Evolutionary conservation across 2,113 vertebrate genomes (phyloP), one percentile per base, ranked within the genome.

Genomic region (Agapornis roseicollis): DNA sequence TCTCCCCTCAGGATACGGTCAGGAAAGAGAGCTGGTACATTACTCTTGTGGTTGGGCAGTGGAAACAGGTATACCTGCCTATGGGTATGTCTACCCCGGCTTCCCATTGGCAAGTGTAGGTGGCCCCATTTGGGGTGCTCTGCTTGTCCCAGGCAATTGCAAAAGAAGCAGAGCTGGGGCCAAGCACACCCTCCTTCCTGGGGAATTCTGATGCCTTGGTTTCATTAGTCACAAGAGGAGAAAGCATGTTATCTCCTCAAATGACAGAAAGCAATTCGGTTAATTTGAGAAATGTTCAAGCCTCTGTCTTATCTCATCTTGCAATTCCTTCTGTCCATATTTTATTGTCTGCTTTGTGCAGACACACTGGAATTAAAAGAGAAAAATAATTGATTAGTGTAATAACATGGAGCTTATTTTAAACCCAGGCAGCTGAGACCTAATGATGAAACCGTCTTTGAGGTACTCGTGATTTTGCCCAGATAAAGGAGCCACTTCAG

Each of bases 61-160:
- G 33, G 18, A 77, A 92, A 52, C 0, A 1, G 13, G 8, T 33
- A 2, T 42, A 8, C 19, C 29, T 76, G 27, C 15, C 24, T 39
- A 2, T 28, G 35, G 27, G 4, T 41, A 41, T 25, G 15, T 44
- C n/a, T 76, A n/a, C 25, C 27, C 24, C 37, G 28, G 4, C 24
- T 81, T 11, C 19, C 23, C 28, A 41, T 4, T 1, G 0, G 4
- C 0, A 1, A 55, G 6, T 4, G 0, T 9, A 72, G 33, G 9
- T 47, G 6, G 27, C 4, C 16, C 6, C 0, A 0, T 39, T 23
- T 84, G 44, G 23, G 7, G 17, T 7, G 4, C 35, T 73, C 10
- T 72, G 16, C 39, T 60, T 1, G 0, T 64, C 23, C 42, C 47
- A 60, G 39, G 15, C 13, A 50, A 46, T 11, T 58, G 42, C n/a